Evolutionary conservation across 2,113 vertebrate species (phyloP), one percentile per base, ranked within the genome.

Genomic region (Gnathonemus longibarbis): DNA sequence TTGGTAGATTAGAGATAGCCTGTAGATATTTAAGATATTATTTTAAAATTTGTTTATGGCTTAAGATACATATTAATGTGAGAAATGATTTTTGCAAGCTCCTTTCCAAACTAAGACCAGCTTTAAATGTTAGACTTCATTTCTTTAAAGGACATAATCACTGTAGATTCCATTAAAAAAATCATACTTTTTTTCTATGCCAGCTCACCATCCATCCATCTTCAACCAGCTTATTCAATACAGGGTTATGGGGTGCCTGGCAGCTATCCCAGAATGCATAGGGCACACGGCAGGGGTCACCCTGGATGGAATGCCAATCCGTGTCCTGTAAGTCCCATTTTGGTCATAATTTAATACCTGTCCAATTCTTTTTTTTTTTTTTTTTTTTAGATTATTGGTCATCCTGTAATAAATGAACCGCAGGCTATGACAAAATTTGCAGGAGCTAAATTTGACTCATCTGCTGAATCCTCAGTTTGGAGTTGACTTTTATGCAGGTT

Each of bases 401-500:
- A 56, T 87, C 6, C 1, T 53, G 31, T 17, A 19, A 87, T n/a
- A 87, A 87, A 56, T 52, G 13, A 13, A 31, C 27, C 2, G 11
- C 9, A 53, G 17, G 17, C 50, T 39, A 87, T 87, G 49, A 53
- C 24, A 87, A 53, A 52, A 87, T n/a, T 48, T 42, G 50, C 85
- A 11, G 50, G 31, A 35, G 74, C 27, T 89, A 89, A 80, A 77
- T 70, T 89, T 35, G 46, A 17, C 66, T 91, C 88, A 90, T 89
- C 46, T 84, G 77, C 66, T 86, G 45, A 52, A 88, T 66, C 66
- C 53, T 66, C 86, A 85, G 48, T 77, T 80, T 91, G 80, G 88
- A 90, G 80, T 89, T 70, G 89, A 62, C 88, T 90, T 42, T 88
- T 86, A 58, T 49, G 86, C 88, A 89, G 74, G 31, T 39, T 42